Conservation (phyloP, 2,113 vertebrate genomes). For the Myrmecophaga tridactyla region DNA sequence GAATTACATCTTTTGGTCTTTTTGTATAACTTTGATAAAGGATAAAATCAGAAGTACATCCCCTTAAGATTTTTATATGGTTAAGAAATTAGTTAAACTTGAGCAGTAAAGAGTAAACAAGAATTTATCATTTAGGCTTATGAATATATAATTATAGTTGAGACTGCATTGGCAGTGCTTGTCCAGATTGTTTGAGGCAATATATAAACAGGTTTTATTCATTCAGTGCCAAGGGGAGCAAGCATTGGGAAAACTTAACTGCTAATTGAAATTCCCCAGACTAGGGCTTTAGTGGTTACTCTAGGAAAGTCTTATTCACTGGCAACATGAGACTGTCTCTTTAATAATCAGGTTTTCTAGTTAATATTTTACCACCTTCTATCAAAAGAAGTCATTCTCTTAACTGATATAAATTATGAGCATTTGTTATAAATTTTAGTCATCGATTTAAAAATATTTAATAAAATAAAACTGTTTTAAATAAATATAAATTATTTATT, state of each 20-base stretch:
- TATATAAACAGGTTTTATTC: constrained; percentile 48
- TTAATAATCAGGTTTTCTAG: constrained; percentile 46
- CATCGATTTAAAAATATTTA: constrained; percentile 23
- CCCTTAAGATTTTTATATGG: neutral
- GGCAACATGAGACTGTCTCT: constrained; percentile 3
- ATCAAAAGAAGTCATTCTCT: constrained; percentile 30
- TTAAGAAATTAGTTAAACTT: constrained; percentile 44
- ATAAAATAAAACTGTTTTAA: constrained; percentile 27
- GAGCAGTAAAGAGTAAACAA: constrained; percentile 21
- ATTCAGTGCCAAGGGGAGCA: constrained; percentile 37
- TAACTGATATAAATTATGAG: constrained; percentile 21
- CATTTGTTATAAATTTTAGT: neutral
- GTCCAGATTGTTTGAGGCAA: constrained; percentile 8
- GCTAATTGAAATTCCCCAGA: constrained; percentile 50
- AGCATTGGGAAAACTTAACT: constrained; percentile 46
- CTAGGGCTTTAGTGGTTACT: neutral
- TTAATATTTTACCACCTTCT: constrained; percentile 39
- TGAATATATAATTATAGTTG: neutral
- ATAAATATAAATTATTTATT: constrained; percentile 6
- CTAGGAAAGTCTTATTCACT: neutral
- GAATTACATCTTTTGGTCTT: constrained; percentile 15
- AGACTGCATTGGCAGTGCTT: neutral
- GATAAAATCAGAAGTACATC: constrained; percentile 14
- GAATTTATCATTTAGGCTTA: constrained; percentile 13
- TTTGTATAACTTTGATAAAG: constrained; percentile 7